phyloP scores from a whole-genome alignment of 2,888 invertebrate genomes.

The Priocnemis perturbator region DNA sequence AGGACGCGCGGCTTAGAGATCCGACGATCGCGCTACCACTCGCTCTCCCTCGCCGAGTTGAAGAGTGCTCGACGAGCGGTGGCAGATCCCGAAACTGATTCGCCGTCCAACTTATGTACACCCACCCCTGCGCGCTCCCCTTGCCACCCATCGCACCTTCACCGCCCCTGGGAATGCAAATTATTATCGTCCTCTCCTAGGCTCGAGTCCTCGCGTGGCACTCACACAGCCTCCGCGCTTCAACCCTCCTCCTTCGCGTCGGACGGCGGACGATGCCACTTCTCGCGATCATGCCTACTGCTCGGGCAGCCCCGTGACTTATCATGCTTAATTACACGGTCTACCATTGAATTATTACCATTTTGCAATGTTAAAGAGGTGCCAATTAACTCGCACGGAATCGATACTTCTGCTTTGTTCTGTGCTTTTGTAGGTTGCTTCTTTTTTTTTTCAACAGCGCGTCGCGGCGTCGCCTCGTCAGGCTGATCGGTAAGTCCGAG shows the following conservation, averaged over 20 bases:
- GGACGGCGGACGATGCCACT: neutral
- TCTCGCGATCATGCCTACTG: conserved; percentile 32
- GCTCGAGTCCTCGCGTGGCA: conserved; percentile 20
- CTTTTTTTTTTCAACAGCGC: conserved; percentile 21
- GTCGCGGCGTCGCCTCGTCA: neutral
- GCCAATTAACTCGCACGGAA: conserved; percentile 40
- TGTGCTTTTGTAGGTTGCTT: conserved; percentile 13
- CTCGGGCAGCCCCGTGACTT: conserved; percentile 47
- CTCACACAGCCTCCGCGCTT: conserved; percentile 11
- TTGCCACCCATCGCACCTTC: conserved; percentile 42
- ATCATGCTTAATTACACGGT: conserved; percentile 59
- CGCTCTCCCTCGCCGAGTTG: conserved; percentile 34
- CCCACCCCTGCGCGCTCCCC: conserved; percentile 12
- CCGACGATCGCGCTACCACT: conserved; percentile 16
- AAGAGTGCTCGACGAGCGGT: conserved; percentile 61
- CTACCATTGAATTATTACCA: conserved; percentile 52
- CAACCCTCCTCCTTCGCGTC: conserved; percentile 1
- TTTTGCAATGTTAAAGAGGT: conserved; percentile 50
- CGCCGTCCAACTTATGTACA: conserved; percentile 33
- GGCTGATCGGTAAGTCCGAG: conserved; percentile 22
- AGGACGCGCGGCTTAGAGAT: conserved; percentile 18
- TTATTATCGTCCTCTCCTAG: conserved; percentile 51
- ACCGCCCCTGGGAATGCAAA: conserved; percentile 50
- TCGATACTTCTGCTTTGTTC: conserved; percentile 20
- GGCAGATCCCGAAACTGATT: conserved; percentile 63